These are phyloP conservation scores for Drosophila ustulata DNA, from an alignment of 2,888 invertebrate species.

Conservation along the genomic window DNA sequence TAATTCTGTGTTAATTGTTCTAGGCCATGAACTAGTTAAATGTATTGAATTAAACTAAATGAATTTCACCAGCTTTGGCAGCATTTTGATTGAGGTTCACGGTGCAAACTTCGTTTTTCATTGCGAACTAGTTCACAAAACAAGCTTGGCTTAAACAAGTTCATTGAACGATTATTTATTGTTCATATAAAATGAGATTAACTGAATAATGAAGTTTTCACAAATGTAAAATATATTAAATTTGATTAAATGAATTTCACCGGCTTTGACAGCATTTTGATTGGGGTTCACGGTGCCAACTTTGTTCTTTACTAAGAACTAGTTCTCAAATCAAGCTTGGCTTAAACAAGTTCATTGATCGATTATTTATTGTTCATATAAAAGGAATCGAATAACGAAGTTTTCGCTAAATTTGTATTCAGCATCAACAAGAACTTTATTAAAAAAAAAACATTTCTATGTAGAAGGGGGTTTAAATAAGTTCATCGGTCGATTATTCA, in stretches of 20 bases:
- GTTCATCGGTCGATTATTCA: slow-evolving; percentile 1
- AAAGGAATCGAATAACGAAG: background rate
- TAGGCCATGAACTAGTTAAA: slow-evolving; percentile 23
- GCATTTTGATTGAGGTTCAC: background rate
- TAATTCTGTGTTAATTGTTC: slow-evolving; percentile 7
- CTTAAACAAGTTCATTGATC: background rate
- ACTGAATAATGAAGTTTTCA: no score
- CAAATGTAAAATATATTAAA: no score
- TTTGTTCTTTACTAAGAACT: background rate
- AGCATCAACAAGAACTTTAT: background rate
- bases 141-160: background rate
- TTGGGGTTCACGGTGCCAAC: background rate
- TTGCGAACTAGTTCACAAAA: background rate
- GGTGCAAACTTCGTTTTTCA: background rate
- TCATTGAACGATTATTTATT: background rate
- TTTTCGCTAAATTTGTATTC: no score
- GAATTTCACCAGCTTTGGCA: background rate
- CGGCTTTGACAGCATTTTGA: background rate
- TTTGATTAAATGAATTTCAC: background rate
- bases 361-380: background rate
- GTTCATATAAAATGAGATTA: background rate
- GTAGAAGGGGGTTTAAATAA: background rate
- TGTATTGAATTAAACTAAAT: background rate
- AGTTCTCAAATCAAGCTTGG: background rate
- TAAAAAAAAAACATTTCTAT: no score